Evolutionary conservation across 2,797 vertebrate genomes (phyloP).

Genomic region (Hippopotamyrus pictus): DNA sequence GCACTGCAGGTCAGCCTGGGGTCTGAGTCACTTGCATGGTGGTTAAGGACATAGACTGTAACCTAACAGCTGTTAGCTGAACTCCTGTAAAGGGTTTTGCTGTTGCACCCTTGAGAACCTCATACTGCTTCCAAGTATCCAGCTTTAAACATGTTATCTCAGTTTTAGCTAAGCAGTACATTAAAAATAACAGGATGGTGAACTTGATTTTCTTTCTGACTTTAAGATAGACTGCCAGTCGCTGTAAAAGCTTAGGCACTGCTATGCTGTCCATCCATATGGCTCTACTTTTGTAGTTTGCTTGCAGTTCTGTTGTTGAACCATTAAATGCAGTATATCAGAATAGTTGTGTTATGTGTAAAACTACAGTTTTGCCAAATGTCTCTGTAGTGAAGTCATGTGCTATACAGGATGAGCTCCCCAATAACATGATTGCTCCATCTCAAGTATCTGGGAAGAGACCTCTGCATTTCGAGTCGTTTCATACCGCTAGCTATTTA

Average conservation of each 20-base stretch:
- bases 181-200: neutral
- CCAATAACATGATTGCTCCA: neutral
- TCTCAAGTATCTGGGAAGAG: neutral
- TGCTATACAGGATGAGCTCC: slow-evolving; percentile 25
- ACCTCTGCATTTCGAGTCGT: neutral
- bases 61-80: neutral
- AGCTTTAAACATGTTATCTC: neutral
- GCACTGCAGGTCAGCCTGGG: neutral
- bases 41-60: neutral
- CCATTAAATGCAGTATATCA: neutral
- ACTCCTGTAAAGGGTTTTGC: neutral
- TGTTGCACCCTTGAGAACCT: neutral
- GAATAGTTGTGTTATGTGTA: neutral
- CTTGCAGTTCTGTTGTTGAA: neutral
- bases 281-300: neutral
- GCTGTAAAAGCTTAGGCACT: neutral
- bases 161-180: neutral
- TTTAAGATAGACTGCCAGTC: neutral
- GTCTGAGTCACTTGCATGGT: neutral
- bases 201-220: neutral
- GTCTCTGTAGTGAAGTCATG: slow-evolving; percentile 57
- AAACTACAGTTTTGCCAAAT: slow-evolving; percentile 38
- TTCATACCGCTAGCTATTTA: neutral
- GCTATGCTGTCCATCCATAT: neutral
- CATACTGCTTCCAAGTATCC: neutral